Evolutionary conservation across 1,140 invertebrate genomes (phyloP), one percentile per base, ranked within the genome.

Genomic region (Nephotettix cincticeps): DNA sequence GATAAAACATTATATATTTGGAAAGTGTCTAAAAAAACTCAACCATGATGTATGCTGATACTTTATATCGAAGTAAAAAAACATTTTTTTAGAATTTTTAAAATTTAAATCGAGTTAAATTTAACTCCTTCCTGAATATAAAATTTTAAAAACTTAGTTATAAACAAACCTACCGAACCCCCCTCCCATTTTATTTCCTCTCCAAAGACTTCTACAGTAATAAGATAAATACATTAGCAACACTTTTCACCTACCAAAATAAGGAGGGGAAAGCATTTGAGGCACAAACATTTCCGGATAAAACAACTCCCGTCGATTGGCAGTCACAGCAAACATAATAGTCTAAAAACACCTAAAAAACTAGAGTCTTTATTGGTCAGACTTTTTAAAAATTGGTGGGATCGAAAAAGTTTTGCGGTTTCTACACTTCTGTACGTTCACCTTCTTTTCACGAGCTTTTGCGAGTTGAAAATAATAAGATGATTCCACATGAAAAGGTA

Each of bases 371-470:
- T 73, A 71, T 14, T 23, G 63, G 68, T 54, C 45, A 66, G 43
- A 43, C 30, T 61, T 68, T 72, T 69, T 23, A 28, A 54, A 58
- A 40, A 17, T 23, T 36, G 54, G 69, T 45, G 69, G 58, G 61
- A 64, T 30, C 32, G 28, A 25, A 63, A 27, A 30, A 32, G 27
- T 43, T 66, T 27, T 71, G 23, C 28, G 25, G n/a, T 29, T 30
- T 61, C 29, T 25, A 40, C 32, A 71, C 19, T 28, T 23, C 43
- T 14, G 29, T 11, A 43, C 21, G 61, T 75, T 85, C 84, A 84
- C 84, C 92, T 91, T 92, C 92, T 92, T 83, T 94, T 94, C 74
- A 94, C 92, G 76, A 94, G 85, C 84, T 94, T 94, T 81, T 94
- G 91, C 79, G 91, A 93, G 83, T 93, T 93, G 83, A 94, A 89